phyloP scores from a whole-genome alignment of 2,888 invertebrate genomes.

The Dioctria linearis region DNA sequence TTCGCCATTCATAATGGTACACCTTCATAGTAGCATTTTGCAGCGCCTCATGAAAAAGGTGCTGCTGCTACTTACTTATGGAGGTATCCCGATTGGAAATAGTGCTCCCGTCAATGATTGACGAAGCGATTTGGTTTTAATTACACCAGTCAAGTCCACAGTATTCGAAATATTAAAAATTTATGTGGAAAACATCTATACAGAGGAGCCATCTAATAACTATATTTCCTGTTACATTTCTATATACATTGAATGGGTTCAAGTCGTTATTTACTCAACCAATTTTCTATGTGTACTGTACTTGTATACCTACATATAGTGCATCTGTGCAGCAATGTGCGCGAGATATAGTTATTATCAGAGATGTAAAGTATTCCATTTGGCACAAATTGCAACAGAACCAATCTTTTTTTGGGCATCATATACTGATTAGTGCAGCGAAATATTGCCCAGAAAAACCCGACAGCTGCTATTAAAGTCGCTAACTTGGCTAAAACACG shows the following conservation, averaged over 20 bases:
- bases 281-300: not conserved
- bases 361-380: no score
- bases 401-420: not conserved
- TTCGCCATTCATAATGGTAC: not conserved
- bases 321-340: no score
- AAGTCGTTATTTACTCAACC: not conserved
- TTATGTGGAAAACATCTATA: not conserved
- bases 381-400: not conserved
- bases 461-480: not conserved
- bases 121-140: constrained; percentile 35
- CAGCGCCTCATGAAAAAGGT: not conserved
- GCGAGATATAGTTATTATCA: no score
- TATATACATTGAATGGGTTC: not conserved
- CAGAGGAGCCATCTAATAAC: not conserved
- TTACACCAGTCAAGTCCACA: constrained; percentile 11
- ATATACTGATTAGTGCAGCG: not conserved
- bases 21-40: not conserved
- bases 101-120: not conserved
- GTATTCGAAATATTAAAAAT: constrained; percentile 17
- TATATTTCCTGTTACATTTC: not conserved
- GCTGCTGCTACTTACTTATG: not conserved
- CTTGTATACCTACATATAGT: no score
- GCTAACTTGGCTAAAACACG: not conserved
- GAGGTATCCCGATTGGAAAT: constrained; percentile 5
- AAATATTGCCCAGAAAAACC: not conserved